These are phyloP conservation scores for Pyrocoelia pectoralis DNA, from an alignment of 2,888 invertebrate species.

Conservation along the genomic window DNA sequence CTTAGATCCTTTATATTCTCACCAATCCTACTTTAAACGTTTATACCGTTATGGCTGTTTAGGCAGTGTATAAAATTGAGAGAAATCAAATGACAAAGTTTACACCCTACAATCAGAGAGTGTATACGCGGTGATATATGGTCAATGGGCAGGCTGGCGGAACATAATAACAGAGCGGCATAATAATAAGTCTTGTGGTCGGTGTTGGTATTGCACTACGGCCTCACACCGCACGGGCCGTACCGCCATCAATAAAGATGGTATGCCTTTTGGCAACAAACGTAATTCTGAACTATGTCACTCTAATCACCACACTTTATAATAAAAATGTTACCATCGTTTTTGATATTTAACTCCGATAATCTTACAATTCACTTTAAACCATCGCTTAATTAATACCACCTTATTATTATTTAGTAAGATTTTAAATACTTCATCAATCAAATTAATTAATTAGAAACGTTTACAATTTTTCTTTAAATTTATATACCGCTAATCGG, in stretches of 20 bases:
- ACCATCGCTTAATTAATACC: slow-evolving; percentile 17
- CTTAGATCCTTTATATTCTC: too few species aligned
- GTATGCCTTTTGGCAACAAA: slow-evolving; percentile 41
- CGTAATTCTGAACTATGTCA: slow-evolving; percentile 54
- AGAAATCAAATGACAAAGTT: slow-evolving; percentile 56
- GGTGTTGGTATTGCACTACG: slow-evolving; percentile 37
- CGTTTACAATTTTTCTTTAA: too few species aligned
- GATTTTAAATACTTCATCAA: too few species aligned
- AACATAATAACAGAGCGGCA: slow-evolving; percentile 60
- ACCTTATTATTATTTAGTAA: slow-evolving; percentile 14
- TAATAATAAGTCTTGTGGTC: slow-evolving; percentile 53
- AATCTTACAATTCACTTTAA: slow-evolving; percentile 1
- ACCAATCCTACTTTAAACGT: slow-evolving; percentile 19
- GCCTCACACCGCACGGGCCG: slow-evolving; percentile 43
- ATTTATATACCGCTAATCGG: too few species aligned
- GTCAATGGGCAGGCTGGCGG: slow-evolving; percentile 58
- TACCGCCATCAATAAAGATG: slow-evolving; percentile 42
- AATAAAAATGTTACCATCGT: slow-evolving; percentile 33
- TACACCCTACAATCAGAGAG: slow-evolving; percentile 56
- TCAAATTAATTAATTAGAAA: too few species aligned
- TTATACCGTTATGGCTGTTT: slow-evolving; percentile 41
- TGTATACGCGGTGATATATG: slow-evolving; percentile 58
- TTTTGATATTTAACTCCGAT: slow-evolving; percentile 21
- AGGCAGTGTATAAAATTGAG: slow-evolving; percentile 39
- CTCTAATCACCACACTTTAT: slow-evolving; percentile 44